phyloP scores from a whole-genome alignment of 2,797 vertebrate species.

The Emys orbicularis region DNA sequence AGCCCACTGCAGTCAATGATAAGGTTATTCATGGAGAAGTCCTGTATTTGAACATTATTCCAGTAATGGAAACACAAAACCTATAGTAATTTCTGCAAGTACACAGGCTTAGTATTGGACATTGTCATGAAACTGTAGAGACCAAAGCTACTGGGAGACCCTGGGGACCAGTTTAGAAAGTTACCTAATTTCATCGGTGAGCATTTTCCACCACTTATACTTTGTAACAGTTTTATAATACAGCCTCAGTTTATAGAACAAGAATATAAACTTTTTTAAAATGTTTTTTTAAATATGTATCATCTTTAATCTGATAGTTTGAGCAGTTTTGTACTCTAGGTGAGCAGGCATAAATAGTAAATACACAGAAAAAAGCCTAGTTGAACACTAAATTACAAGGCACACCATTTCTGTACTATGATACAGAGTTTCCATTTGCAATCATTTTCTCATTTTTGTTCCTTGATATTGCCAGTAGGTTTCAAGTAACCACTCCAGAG shows the following conservation, averaged over 20 bases:
- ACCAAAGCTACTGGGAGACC: background rate
- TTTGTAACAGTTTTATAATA: background rate
- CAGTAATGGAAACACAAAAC: background rate
- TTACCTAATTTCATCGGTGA: background rate
- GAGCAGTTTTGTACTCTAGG: background rate
- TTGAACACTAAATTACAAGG: background rate
- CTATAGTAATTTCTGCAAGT: background rate
- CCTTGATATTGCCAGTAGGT: background rate
- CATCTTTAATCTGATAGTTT: rapidly evolving
- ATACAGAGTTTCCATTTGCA: background rate
- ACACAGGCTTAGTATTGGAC: background rate
- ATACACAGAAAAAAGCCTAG: background rate
- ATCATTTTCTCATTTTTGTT: background rate
- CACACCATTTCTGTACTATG: background rate
- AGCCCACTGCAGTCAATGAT: background rate
- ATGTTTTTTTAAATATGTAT: background rate
- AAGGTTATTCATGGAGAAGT: background rate
- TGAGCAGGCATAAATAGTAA: rapidly evolving
- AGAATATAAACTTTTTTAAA: background rate
- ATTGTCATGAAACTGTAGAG: background rate
- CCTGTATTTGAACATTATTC: background rate
- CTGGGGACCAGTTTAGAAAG: background rate
- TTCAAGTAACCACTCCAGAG: background rate
- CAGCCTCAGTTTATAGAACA: background rate
- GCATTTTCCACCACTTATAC: background rate